These are phyloP conservation scores for Drosophila maculinotata DNA, from an alignment of 2,888 invertebrate species.

Conservation along the genomic window DNA sequence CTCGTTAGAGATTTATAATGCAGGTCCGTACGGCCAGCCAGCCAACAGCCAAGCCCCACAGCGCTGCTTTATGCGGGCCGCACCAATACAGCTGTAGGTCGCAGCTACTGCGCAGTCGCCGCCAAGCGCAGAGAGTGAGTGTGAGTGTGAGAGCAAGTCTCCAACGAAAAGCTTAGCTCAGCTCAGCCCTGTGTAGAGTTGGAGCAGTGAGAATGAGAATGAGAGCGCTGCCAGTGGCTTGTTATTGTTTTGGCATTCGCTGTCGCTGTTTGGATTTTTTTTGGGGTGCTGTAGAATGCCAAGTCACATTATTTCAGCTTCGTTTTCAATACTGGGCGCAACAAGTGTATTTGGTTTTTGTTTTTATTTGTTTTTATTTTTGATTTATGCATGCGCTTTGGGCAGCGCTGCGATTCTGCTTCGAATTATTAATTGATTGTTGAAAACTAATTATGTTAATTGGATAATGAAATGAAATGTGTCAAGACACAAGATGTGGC, in stretches of 20 bases:
- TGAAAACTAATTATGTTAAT: slow-evolving; percentile 80
- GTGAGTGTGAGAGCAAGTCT: slow-evolving; percentile 48
- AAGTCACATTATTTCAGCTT: slow-evolving; percentile 69
- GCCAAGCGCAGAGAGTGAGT: slow-evolving; percentile 22
- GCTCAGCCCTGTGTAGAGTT: slow-evolving; percentile 66
- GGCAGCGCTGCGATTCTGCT: slow-evolving; percentile 44
- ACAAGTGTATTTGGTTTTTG: slow-evolving; percentile 77
- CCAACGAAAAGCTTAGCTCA: slow-evolving; percentile 74
- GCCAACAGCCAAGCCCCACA: slow-evolving; percentile 53
- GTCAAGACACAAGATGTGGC: slow-evolving; percentile 56
- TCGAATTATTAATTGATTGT: slow-evolving; percentile 77
- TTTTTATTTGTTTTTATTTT: no score
- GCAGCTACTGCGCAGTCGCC: slow-evolving; percentile 47
- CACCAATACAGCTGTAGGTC: slow-evolving; percentile 39
- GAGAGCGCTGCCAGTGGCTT: slow-evolving; percentile 41
- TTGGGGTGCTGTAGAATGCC: slow-evolving; percentile 66
- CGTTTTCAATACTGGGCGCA: slow-evolving; percentile 73
- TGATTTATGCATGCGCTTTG: slow-evolving; percentile 74
- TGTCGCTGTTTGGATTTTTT: slow-evolving; percentile 39
- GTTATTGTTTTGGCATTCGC: slow-evolving; percentile 59
- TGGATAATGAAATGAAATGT: slow-evolving; percentile 77
- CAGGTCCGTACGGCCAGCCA: slow-evolving; percentile 43
- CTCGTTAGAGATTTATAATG: slow-evolving; percentile 72
- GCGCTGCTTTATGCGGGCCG: slow-evolving; percentile 46
- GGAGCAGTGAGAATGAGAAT: slow-evolving; percentile 36